phyloP scores from a whole-genome alignment of 2,797 vertebrate genomes.

The Gymnothorax javanicus region DNA sequence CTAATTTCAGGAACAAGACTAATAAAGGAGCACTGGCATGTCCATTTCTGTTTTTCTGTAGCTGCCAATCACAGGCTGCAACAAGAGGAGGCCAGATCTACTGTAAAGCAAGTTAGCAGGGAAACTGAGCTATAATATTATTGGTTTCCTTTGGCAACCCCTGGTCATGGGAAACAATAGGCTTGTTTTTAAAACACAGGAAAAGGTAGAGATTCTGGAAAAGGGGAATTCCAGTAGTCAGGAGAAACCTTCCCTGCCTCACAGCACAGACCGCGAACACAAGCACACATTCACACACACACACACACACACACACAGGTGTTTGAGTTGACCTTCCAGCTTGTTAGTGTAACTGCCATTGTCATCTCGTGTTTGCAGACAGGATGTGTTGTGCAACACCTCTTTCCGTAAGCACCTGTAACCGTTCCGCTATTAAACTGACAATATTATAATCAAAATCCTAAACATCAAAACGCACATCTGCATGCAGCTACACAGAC shows the following conservation, averaged over 20 bases:
- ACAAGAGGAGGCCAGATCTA: neutral
- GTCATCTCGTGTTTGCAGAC: constrained; percentile 67
- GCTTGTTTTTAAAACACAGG: constrained; percentile 63
- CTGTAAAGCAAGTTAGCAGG: constrained; percentile 54
- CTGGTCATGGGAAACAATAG: constrained; percentile 65
- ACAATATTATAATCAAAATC: neutral
- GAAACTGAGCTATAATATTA: constrained; percentile 60
- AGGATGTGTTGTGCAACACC: constrained; percentile 68
- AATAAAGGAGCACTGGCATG: neutral
- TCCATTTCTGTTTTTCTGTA: neutral
- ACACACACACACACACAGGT: constrained; percentile 24
- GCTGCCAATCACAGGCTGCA: neutral
- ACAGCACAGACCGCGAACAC: constrained; percentile 36
- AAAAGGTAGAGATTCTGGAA: constrained; percentile 58
- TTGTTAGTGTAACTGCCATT: constrained; percentile 71
- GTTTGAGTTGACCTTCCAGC: neutral
- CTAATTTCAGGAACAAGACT: neutral
- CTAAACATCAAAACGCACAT: neutral
- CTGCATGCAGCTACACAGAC: neutral
- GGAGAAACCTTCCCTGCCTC: neutral
- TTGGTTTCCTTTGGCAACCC: constrained; percentile 69
- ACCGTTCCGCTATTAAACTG: constrained; percentile 25
- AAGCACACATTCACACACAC: constrained; percentile 36
- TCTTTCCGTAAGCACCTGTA: constrained; percentile 44
- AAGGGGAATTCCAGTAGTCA: constrained; percentile 69